These are phyloP conservation scores for Guaruba guarouba DNA, from an alignment of 2,113 vertebrate genomes.

Conservation along the genomic window DNA sequence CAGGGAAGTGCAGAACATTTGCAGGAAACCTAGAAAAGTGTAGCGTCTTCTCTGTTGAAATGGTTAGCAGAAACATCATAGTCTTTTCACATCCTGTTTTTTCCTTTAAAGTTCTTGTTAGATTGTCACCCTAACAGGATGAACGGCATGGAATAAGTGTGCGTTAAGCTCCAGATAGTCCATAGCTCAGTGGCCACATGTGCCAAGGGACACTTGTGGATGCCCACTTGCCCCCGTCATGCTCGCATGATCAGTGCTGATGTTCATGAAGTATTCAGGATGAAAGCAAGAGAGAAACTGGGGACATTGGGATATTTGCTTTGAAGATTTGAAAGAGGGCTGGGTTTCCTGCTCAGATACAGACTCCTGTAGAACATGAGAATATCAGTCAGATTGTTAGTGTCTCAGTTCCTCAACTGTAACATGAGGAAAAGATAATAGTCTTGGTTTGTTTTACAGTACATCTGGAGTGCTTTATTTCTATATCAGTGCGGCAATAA, in stretches of 20 bases:
- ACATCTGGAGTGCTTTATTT: neutral
- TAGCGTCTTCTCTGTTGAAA: neutral
- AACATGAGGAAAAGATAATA: neutral
- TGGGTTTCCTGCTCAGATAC: neutral
- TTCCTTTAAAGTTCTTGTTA: neutral
- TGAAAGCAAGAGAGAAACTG: neutral
- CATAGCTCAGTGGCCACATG: accelerated
- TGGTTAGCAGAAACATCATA: neutral
- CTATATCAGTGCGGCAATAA: neutral
- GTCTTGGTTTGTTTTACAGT: neutral
- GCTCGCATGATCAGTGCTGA: neutral
- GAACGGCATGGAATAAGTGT: neutral
- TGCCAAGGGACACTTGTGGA: neutral
- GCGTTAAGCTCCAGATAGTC: neutral
- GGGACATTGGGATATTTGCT: no score
- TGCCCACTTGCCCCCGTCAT: neutral
- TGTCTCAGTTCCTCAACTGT: neutral
- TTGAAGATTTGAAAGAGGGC: neutral
- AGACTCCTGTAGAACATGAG: neutral
- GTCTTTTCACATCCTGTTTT: neutral
- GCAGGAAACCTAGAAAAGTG: neutral
- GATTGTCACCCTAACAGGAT: neutral
- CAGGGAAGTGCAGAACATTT: neutral
- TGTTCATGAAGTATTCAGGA: neutral
- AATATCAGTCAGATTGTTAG: neutral